Evolutionary conservation across 2,888 invertebrate genomes (phyloP).

Genomic region (Byasa hedistus): DNA sequence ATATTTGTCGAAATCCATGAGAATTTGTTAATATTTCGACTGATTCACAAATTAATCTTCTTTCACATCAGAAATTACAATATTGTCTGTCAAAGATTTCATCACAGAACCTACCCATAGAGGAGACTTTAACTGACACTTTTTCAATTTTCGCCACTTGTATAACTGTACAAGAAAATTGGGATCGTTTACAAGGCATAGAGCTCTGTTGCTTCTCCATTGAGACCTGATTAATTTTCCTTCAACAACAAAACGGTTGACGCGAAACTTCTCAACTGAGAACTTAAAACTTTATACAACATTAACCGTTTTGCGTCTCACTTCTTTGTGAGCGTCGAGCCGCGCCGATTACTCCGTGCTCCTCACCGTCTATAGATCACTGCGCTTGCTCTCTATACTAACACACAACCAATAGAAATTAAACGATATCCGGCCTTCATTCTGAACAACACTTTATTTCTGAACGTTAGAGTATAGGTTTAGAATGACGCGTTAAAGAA

Average conservation of each 20-base stretch:
- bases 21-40: not conserved
- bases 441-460: slow-evolving; percentile 37
- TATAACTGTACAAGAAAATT: too few species aligned
- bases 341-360: slow-evolving; percentile 54
- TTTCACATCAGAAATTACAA: too few species aligned
- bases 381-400: slow-evolving; percentile 66
- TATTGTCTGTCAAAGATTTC: too few species aligned
- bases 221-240: not conserved
- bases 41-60: too few species aligned
- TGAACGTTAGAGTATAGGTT: slow-evolving; percentile 35
- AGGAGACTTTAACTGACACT: too few species aligned
- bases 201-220: too few species aligned
- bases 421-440: slow-evolving; percentile 39
- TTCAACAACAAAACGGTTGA: not conserved
- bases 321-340: slow-evolving; percentile 54
- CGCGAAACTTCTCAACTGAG: too few species aligned
- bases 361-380: slow-evolving; percentile 68
- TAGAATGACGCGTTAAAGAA: slow-evolving; percentile 35
- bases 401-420: slow-evolving; percentile 62
- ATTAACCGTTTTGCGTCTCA: slow-evolving; percentile 35
- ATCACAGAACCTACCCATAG: too few species aligned
- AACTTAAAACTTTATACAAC: too few species aligned
- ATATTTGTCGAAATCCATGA: not conserved
- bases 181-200: too few species aligned
- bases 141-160: too few species aligned